Evolutionary conservation across 2,888 invertebrate species (phyloP), one percentile per base, ranked within the genome.

Genomic region (Epinotia demarniana): DNA sequence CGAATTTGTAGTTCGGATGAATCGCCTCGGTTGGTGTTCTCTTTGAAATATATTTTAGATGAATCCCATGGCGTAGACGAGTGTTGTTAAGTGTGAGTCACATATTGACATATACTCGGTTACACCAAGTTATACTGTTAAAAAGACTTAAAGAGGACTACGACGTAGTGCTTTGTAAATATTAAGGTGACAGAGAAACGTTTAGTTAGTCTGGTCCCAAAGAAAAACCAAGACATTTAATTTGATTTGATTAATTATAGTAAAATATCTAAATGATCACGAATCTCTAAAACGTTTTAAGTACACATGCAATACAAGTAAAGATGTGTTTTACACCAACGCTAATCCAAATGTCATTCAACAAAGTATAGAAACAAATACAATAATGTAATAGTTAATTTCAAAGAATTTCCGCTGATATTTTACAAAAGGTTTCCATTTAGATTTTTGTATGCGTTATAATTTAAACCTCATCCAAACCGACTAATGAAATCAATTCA

Each of bases 61-160:
- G 55, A 67, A 57, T 67, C 19, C 67, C 55, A 39, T 39, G 27
- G 13, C 5, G 19, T 16, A 49, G 64, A 46, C 19, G 43, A 67
- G 18, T 39, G 55, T 53, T 53, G 49, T 55, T 66, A 66, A 66
- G 57, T 57, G 68, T 43, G 43, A 68, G 43, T 57, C 19, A 68
- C 68, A 68, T 58, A 58, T 58, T 68, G 58, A 68, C 68, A 57
- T 3, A 27, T 23, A 53, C 68, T 68, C 43, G 16, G 58, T 58
- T 68, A 58, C 43, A 68, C 57, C 58, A 57, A 58, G 58, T 58
- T 68, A 58, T 23, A 68, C 57, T 58, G 68, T 68, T 68, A 2
- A 67, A 68, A 8, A 67, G 55, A 39, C 66, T 66, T 16, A 49
- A 66, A 62, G 19, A 13, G 11, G 19, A 49, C 39, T 67, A 55